Base-by-base conservation (phyloP, 2,113 vertebrate species). In the Hylia prasina region DNA sequence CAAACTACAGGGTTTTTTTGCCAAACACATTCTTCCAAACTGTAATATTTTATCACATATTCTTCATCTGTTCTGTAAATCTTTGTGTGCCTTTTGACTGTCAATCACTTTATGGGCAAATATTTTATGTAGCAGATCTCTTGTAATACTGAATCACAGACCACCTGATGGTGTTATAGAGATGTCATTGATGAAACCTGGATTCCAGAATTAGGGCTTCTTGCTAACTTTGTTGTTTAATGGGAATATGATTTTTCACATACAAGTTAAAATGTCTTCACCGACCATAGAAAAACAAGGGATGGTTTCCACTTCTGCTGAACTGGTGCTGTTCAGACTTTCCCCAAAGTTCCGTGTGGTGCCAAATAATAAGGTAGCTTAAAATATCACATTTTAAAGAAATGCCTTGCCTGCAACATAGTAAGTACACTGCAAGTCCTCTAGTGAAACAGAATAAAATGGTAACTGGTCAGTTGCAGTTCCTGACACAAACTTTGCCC, bases 131-230 rank as follows among this genome's bases (percentile, higher is more conserved):
- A 63, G 78, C 71, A 82, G 31, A 53, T 85, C 19, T 80, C 57
- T 80, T 54, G n/a, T 54, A 90, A 81, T 56, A 84, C 11, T 89
- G 95, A 97, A 87, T 96, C 96, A 87, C 22, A 8, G 84, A 86
- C 71, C 45, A 60, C 47, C 42, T 71, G 40, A 56, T 51, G 30
- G 22, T 27, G 58, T 76, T 71, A 61, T 8, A 82, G 79, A 86
- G 37, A 65, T 83, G 37, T 51, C 30, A 39, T 5, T 81, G 66
- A 58, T 48, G 64, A 94, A 91, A 72, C 69, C 24, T 70, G 50
- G 5, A 40, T 91, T 72, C 58, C 77, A 66, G 51, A 80, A 37
- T 33, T 11, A 13, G 15, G 24, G 58, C 54, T 89, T 78, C 68
- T 51, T 93, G 39, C 39, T 31, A 10, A 18, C 54, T 57, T 30